phyloP scores from a whole-genome alignment of 2,888 invertebrate genomes.

The Venusia cambrica region DNA sequence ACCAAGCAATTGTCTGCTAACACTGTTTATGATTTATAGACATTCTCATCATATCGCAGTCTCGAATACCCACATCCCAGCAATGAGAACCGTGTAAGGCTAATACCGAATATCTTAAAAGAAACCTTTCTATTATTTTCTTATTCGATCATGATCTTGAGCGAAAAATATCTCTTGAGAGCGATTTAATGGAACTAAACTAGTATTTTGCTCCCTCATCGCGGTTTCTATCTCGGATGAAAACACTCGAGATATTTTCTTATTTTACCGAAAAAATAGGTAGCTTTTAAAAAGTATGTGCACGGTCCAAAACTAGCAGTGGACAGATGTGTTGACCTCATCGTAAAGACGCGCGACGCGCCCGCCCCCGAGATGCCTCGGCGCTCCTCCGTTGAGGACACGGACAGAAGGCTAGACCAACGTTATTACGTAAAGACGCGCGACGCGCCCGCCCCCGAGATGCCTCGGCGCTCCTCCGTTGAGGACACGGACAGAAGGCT shows the following conservation, averaged over 20 bases:
- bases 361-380: conserved; percentile 6
- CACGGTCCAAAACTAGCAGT: conserved; percentile 8
- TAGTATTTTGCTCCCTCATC: conserved; percentile 3
- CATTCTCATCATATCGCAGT: too few species aligned
- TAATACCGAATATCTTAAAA: too few species aligned
- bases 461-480: conserved; percentile 1
- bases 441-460: conserved; percentile 4
- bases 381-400: background rate
- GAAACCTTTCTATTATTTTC: too few species aligned
- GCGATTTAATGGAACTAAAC: too few species aligned
- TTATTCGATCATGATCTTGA: too few species aligned
- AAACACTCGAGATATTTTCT: conserved; percentile 1
- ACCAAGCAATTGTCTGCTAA: too few species aligned
- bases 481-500: background rate
- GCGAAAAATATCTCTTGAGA: too few species aligned
- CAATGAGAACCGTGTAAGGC: too few species aligned
- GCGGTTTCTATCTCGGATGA: background rate
- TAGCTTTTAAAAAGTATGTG: conserved; percentile 7
- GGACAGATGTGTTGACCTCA: conserved; percentile 21
- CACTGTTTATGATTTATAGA: too few species aligned
- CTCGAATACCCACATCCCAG: too few species aligned
- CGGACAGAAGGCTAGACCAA: conserved; percentile 1
- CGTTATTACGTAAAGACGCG: conserved; percentile 5
- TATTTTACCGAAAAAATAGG: conserved; percentile 9
- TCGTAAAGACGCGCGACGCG: conserved; percentile 5